These are phyloP conservation scores for Meloidogyne exigua DNA, from an alignment of 1,140 invertebrate species.

Conservation along the genomic window DNA sequence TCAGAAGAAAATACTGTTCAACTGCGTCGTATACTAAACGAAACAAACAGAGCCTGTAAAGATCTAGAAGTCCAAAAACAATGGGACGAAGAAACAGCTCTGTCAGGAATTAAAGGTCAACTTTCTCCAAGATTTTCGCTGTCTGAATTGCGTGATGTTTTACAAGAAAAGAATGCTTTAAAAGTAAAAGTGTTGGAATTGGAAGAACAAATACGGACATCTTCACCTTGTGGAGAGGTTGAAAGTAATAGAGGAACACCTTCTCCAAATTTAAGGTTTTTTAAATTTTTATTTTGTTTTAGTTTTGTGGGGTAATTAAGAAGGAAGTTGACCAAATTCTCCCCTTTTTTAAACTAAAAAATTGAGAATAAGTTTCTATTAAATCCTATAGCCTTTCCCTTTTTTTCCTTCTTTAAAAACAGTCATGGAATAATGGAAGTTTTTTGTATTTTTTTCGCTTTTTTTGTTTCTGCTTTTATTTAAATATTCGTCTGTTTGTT, in stretches of 20 bases:
- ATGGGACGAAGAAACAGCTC: conserved; percentile 2
- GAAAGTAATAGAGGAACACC: conserved; percentile 53
- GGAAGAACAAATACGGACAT: conserved; percentile 70
- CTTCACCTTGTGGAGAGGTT: neutral
- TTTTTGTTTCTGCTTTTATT: neutral
- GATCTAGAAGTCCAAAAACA: conserved; percentile 52
- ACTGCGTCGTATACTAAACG: conserved; percentile 46
- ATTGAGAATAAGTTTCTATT: no score
- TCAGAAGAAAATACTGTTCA: conserved; percentile 52
- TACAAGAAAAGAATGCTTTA: conserved; percentile 80
- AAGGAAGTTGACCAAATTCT: no score
- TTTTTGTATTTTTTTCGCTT: no score
- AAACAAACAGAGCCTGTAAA: conserved; percentile 56
- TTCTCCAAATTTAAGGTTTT: conserved; percentile 3
- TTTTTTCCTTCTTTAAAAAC: no score
- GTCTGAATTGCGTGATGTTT: conserved; percentile 80
- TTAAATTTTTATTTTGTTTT: neutral
- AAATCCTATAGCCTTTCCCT: no score
- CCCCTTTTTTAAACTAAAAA: no score
- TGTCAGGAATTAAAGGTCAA: conserved; percentile 18
- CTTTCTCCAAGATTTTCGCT: conserved; percentile 79
- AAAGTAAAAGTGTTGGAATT: conserved; percentile 80
- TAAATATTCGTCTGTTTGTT: neutral
- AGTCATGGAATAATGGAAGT: no score
- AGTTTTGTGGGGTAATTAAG: no score